These are phyloP conservation scores for Phyllostomus hastatus DNA, from an alignment of 2,113 vertebrate genomes.

Conservation along the genomic window DNA sequence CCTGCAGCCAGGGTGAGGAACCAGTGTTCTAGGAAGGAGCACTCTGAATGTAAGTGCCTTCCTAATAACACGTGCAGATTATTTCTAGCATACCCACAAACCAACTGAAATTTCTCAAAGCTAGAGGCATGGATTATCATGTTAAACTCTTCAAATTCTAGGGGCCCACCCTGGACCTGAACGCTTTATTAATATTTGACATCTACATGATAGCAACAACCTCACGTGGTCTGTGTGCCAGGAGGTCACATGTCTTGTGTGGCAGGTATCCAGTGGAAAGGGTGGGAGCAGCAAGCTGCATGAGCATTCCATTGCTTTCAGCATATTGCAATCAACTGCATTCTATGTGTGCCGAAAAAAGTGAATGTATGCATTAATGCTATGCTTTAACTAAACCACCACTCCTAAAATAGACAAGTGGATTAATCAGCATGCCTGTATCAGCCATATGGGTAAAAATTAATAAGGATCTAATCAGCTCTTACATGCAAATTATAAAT, in stretches of 20 bases:
- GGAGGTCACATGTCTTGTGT: background rate
- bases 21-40: background rate
- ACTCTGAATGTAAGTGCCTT: background rate
- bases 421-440: background rate
- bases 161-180: background rate
- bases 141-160: background rate
- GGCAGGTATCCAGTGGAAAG: background rate
- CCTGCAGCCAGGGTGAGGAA: background rate
- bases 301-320: background rate
- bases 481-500: background rate
- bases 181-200: background rate
- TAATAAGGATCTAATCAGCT: background rate
- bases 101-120: background rate
- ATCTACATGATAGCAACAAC: background rate
- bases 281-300: background rate
- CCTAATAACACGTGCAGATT: background rate
- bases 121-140: background rate
- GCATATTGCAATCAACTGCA: background rate
- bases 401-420: background rate
- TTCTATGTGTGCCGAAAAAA: background rate
- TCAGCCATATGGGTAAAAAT: background rate
- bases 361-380: background rate
- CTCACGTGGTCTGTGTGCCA: background rate
- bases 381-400: background rate
- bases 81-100: background rate